Conservation (phyloP, 2,113 vertebrate genomes). For the human region DNA sequence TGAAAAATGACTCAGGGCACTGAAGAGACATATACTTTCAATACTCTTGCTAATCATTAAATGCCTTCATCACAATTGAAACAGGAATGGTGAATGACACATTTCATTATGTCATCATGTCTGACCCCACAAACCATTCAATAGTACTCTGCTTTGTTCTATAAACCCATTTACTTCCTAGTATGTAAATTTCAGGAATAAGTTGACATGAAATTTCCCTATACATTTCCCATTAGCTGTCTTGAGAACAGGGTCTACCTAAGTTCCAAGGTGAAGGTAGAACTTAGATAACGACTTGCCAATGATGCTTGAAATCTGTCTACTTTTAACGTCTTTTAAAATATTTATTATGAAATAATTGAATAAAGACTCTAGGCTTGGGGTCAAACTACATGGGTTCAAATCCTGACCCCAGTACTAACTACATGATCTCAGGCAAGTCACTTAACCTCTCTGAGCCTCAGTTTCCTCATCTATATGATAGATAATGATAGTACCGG, state of each 20-base stretch:
- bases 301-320: background rate
- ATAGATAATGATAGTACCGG: background rate
- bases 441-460: background rate
- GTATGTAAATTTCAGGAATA: background rate
- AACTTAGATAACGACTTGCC: background rate
- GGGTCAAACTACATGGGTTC: background rate
- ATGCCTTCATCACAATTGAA: constrained; percentile 2
- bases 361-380: background rate
- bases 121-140: background rate
- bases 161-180: background rate
- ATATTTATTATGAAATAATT: background rate
- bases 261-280: background rate
- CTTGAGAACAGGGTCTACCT: constrained; percentile 1
- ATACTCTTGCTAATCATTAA: background rate
- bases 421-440: background rate
- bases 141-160: background rate
- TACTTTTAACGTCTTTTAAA: background rate
- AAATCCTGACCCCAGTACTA: background rate
- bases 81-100: background rate
- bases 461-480: background rate
- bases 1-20: constrained; percentile 39
- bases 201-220: background rate
- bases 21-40: constrained; percentile 18
- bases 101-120: background rate
- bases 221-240: background rate